Evolutionary conservation across 2,113 vertebrate species (phyloP), one percentile per base, ranked within the genome.

Genomic region (Seriola quinqueradiata): DNA sequence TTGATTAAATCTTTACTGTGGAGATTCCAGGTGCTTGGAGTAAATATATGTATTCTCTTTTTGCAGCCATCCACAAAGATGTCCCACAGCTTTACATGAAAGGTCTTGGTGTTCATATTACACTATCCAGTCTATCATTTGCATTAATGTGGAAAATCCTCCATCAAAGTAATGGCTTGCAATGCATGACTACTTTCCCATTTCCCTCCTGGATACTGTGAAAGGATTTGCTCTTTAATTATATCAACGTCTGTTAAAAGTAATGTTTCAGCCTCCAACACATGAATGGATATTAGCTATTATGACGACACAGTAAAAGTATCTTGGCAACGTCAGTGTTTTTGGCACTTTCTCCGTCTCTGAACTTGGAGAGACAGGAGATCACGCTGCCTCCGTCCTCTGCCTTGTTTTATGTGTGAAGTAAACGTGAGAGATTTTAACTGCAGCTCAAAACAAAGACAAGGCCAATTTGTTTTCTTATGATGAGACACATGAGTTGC

Each of bases 71-170:
- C 69, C 85, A 79, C 44, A 80, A 66, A 83, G 78, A 73, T 23
- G 83, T 84, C 58, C 73, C 40, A 50, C 10, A 68, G 77, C 67
- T 75, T 75, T 36, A 46, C 14, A 66, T 67, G 14, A 84, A 65
- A 82, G 63, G 55, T 52, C 50, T 42, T 65, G 85, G 59, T 69
- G n/a, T 83, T 79, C 65, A 55, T 21, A 57, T 74, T 44, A 72
- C 78, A 72, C 50, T 13, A 32, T 66, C 72, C 59, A 59, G n/a
- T 75, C 74, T 70, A 77, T 89, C 70, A 61, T 77, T 81, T 70
- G 48, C 65, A 76, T 84, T 69, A 64, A 88, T 82, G 81, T 88
- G 85, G 88, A 91, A 90, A 93, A 83, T 82, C 42, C 68, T 73
- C 61, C 77, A 79, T 90, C 73, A 84, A 80, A 84, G 66, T 84